phyloP scores from a whole-genome alignment of 2,113 vertebrate species.

The Psilopsiagon aymara region DNA sequence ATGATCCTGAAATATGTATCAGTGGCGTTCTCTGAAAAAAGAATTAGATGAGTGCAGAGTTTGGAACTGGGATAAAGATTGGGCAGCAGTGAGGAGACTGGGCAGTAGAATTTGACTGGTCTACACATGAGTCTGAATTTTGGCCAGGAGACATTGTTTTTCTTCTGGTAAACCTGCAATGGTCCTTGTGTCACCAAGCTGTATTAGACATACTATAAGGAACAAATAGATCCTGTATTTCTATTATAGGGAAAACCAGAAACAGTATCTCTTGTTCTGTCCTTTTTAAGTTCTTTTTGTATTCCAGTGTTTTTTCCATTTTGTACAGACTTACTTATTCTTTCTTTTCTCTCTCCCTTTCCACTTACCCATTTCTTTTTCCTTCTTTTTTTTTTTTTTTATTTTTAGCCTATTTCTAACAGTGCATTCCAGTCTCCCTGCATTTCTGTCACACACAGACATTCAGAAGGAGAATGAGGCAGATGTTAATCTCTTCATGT shows the following conservation, averaged over 20 bases:
- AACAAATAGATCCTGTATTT: neutral
- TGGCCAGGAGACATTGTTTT: neutral
- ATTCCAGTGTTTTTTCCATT: neutral
- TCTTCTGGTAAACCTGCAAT: neutral
- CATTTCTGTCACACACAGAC: neutral
- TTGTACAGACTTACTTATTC: neutral
- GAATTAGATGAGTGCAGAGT: neutral
- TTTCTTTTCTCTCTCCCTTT: neutral
- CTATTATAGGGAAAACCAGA: neutral
- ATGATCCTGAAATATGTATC: neutral
- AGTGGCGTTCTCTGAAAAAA: neutral
- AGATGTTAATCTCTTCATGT: constrained; percentile 34
- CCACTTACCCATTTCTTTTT: neutral
- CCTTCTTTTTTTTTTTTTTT: neutral
- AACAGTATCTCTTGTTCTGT: neutral
- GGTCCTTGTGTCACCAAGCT: neutral
- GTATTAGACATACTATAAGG: neutral
- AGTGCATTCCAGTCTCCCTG: neutral
- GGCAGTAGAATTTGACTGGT: neutral
- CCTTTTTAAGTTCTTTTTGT: neutral
- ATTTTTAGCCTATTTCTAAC: neutral
- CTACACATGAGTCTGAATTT: neutral
- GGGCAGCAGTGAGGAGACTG: neutral
- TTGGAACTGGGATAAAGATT: neutral
- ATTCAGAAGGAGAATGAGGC: neutral